Base-by-base conservation (phyloP, 2,888 invertebrate species). In the Trichogramma evanescens region DNA sequence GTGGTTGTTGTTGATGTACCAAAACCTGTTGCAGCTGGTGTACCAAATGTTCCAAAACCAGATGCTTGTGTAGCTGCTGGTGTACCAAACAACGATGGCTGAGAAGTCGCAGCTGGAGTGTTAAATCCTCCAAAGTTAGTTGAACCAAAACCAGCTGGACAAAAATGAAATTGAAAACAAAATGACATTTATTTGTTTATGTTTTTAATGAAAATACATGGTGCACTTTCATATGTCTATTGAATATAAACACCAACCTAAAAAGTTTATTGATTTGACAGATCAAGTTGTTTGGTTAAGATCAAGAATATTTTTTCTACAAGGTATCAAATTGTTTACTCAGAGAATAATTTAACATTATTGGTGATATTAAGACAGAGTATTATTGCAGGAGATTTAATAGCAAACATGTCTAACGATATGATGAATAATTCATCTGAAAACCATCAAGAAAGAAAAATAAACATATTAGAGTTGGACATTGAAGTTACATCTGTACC, bases 1-100 rank as follows among this genome's bases (percentile, higher is more conserved):
- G 67, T 65, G 1, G 70, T 67, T 4, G 61, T 58, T 48, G 70
- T 45, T 1, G 65, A 50, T 1, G 72, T 79, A 77, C 65, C 81
- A 76, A 79, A 73, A 40, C 82, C 79, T 66, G 83, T 81, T 46
- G 81, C 79, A 55, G 81, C 74, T 45, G 81, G 77, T 8, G 71
- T 71, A 39, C 82, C 82, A 68, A 83, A 83, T 5, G 78, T 78
- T 10, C 79, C 58, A 74, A 85, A 85, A 67, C 66, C 75, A 50
- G 72, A 69, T 62, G 66, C 67, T 61, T 68, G 76, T n/a, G 72
- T 73, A 13, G 73, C 68, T n/a, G 73, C 68, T 9, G 74, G 73
- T 6, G 78, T 68, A 4, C 82, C 82, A 65, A 83, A 83, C 0
- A 75, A 66, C n/a, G 72, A 69, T 1, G 85, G 74, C 13, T 82